Conservation (phyloP, 2,797 vertebrate species). For the Molossus alvarezi region DNA sequence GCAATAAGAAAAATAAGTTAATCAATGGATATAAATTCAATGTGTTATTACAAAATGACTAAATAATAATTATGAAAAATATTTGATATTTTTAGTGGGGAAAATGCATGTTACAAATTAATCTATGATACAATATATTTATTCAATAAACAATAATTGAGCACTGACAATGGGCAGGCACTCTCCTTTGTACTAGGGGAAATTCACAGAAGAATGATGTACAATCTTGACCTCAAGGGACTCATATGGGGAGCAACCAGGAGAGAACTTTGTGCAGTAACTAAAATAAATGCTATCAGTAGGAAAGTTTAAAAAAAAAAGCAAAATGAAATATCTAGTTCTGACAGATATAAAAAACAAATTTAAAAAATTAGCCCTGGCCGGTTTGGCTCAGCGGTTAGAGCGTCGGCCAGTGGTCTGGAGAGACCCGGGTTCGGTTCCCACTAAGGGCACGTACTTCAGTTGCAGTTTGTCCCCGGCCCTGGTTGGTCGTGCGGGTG, state of each 20-base stretch:
- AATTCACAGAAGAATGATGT: conserved; percentile 48
- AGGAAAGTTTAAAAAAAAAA: not conserved
- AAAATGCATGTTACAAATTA: conserved; percentile 54
- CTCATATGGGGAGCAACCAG: conserved; percentile 37
- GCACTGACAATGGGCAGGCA: not conserved
- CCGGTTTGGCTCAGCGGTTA: too few species aligned
- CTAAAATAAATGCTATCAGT: conserved; percentile 40
- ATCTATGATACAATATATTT: conserved; percentile 60
- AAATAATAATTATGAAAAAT: conserved; percentile 46
- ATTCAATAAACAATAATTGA: conserved; percentile 52
- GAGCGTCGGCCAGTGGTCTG: too few species aligned
- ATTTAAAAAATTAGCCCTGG: conserved; percentile 11
- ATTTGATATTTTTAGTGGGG: conserved; percentile 36
- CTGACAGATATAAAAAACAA: conserved; percentile 38
- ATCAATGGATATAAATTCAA: conserved; percentile 48
- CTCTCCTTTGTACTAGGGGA: not conserved
- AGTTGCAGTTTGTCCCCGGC: too few species aligned
- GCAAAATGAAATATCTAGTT: not conserved
- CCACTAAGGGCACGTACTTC: too few species aligned
- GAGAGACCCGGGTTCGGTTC: too few species aligned
- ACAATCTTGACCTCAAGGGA: conserved; percentile 1
- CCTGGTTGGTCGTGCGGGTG: too few species aligned
- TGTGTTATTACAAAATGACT: conserved; percentile 62
- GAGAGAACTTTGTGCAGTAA: conserved; percentile 53
- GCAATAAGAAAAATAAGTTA: conserved; percentile 62